These are phyloP conservation scores for Psilopogon haemacephalus DNA, from an alignment of 2,113 vertebrate species.

Conservation along the genomic window DNA sequence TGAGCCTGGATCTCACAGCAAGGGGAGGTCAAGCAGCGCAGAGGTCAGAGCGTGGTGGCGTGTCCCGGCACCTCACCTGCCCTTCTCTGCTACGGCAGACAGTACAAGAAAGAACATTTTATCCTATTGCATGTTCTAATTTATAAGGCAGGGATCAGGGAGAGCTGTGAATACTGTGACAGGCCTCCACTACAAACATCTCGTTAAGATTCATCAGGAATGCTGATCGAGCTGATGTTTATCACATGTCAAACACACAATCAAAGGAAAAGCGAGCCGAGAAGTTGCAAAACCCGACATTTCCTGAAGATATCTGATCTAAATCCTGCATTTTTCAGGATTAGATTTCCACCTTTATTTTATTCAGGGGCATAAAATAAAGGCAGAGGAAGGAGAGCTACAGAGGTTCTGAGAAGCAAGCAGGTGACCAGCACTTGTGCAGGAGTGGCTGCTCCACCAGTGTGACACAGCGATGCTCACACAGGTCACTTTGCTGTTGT, in stretches of 20 bases:
- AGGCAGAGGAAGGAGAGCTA: neutral
- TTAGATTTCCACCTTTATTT: neutral
- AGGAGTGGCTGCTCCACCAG: neutral
- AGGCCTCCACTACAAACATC: neutral
- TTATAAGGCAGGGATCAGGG: neutral
- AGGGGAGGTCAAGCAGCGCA: accelerated
- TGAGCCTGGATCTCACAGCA: neutral
- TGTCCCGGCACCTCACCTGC: neutral
- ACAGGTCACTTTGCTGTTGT: neutral
- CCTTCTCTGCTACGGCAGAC: neutral
- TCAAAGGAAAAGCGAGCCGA: neutral
- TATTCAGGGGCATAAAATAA: neutral
- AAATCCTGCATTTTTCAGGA: neutral
- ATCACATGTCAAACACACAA: neutral
- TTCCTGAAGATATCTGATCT: neutral
- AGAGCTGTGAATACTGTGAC: neutral
- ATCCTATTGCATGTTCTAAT: neutral
- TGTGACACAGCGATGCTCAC: neutral
- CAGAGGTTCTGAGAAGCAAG: neutral
- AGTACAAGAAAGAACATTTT: neutral
- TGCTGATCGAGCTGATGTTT: neutral
- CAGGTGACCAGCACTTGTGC: neutral
- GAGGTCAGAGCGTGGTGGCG: accelerated
- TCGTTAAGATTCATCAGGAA: neutral
- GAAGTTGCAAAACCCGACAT: neutral